Conservation (phyloP, 2,797 vertebrate genomes). For the Siniperca obscura region DNA sequence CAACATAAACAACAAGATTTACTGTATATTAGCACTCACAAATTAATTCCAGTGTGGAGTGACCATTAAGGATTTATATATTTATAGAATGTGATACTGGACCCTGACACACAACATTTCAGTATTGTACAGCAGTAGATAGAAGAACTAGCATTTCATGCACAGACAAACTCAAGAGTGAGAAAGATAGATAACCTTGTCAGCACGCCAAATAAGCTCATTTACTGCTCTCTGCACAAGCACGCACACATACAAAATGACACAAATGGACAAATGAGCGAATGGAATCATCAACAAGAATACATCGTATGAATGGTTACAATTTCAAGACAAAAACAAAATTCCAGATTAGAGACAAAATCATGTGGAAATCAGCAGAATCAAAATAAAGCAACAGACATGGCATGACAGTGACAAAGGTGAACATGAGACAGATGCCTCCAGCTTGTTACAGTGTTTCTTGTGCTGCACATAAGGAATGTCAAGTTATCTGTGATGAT, state of each 20-base stretch:
- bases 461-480: conserved; percentile 3
- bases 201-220: conserved; percentile 50
- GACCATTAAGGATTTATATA: conserved; percentile 6
- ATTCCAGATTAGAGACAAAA: conserved; percentile 8
- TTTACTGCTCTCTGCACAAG: conserved; percentile 72
- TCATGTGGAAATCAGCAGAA: not conserved
- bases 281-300: conserved; percentile 21
- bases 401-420: not conserved
- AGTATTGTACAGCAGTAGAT: not conserved
- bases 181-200: conserved; percentile 67
- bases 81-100: not conserved
- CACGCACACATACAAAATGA: conserved; percentile 39
- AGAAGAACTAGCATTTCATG: conserved; percentile 42
- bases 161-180: conserved; percentile 21
- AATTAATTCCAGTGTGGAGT: conserved; percentile 2
- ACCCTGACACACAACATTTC: not conserved
- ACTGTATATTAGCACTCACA: not conserved
- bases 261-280: conserved; percentile 55
- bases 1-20: not conserved
- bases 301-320: not conserved
- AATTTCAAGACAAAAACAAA: conserved; percentile 2
- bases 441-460: not conserved
- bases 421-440: not conserved
- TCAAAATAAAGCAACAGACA: not conserved
- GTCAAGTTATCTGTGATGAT: conserved; percentile 15